Conservation (phyloP, 2,888 invertebrate genomes). For the Papilio protenor region DNA sequence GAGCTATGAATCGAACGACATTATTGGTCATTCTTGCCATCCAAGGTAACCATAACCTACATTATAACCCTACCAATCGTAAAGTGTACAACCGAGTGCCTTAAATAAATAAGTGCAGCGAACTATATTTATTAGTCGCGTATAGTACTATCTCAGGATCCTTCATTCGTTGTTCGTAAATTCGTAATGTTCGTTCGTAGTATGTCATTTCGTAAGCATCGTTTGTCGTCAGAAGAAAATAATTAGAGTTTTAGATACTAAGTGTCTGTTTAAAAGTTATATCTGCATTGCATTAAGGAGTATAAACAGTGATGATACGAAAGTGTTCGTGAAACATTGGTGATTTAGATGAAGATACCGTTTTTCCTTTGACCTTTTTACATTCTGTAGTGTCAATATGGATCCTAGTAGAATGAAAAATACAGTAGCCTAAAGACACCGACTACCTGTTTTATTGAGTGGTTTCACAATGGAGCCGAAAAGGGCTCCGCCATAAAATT, state of each 20-base stretch:
- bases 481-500: conserved; percentile 81
- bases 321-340: conserved; percentile 56
- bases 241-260: conserved; percentile 52
- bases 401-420: conserved; percentile 62
- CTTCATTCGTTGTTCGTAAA: conserved; percentile 68
- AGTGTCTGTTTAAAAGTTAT: conserved; percentile 48
- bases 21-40: conserved; percentile 55
- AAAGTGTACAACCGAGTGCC: conserved; percentile 51
- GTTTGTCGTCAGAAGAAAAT: conserved; percentile 54
- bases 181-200: conserved; percentile 54
- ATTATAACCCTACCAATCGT: conserved; percentile 56
- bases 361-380: conserved; percentile 76
- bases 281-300: conserved; percentile 43
- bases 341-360: conserved; percentile 66
- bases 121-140: conserved; percentile 55
- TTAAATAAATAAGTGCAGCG: conserved; percentile 53
- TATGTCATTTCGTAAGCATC: conserved; percentile 71
- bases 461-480: conserved; percentile 78
- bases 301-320: conserved; percentile 49
- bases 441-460: conserved; percentile 67
- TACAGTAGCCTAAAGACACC: conserved; percentile 60
- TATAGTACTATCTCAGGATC: conserved; percentile 58
- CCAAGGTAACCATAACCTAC: conserved; percentile 53
- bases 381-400: conserved; percentile 68
- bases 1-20: conserved; percentile 50